Conservation (phyloP, 2,888 invertebrate species). For the Epirrhoe alternata region DNA sequence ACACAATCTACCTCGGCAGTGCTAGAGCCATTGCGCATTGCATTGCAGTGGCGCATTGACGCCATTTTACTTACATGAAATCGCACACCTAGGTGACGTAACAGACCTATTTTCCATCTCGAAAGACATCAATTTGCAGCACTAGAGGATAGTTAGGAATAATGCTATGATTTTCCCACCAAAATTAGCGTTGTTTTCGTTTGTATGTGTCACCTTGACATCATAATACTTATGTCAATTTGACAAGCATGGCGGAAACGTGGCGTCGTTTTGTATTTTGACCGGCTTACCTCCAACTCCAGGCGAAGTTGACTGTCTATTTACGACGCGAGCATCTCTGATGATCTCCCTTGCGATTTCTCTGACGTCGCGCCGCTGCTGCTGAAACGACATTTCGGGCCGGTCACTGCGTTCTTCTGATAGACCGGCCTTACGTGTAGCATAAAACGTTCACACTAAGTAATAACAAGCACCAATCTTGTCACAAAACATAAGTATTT, state of each 20-base stretch:
- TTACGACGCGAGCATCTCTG: conserved; percentile 74
- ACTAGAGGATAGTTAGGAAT: conserved; percentile 45
- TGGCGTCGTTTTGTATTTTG: conserved; percentile 78
- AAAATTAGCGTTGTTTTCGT: conserved; percentile 76
- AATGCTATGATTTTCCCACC: conserved; percentile 54
- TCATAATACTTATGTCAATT: conserved; percentile 75
- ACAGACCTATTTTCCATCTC: conserved; percentile 63
- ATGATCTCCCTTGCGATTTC: conserved; percentile 79
- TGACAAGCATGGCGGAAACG: conserved; percentile 85
- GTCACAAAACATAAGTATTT: conserved; percentile 54
- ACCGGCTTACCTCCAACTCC: conserved; percentile 81
- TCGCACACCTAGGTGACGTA: conserved; percentile 75
- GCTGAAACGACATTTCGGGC: conserved; percentile 81
- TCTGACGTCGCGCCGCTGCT: conserved; percentile 77
- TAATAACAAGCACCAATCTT: conserved; percentile 65
- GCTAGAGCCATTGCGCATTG: too few relatives aligned
- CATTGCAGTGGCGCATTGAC: conserved; percentile 67
- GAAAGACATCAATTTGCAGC: conserved; percentile 41
- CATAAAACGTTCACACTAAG: conserved; percentile 76
- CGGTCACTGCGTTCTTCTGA: conserved; percentile 79
- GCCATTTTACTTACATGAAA: conserved; percentile 81
- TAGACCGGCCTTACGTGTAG: conserved; percentile 82
- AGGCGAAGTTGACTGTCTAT: conserved; percentile 78
- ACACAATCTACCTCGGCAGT: conserved; percentile 24
- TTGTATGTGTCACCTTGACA: conserved; percentile 85